phyloP scores from a whole-genome alignment of 2,888 invertebrate species.

The Pecten maximus region DNA sequence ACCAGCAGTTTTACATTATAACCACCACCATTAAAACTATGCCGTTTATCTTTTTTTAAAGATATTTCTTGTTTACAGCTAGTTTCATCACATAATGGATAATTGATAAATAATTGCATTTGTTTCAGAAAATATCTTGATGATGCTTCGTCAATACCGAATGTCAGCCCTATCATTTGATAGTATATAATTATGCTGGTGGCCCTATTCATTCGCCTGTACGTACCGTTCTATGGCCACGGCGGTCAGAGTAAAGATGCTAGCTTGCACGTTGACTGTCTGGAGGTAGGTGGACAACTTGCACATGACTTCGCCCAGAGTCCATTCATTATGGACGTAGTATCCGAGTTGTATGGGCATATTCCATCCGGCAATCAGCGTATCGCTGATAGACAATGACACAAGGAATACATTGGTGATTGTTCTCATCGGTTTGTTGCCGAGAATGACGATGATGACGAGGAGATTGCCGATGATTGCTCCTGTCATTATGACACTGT shows the following conservation, averaged over 20 bases:
- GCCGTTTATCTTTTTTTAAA: too few relatives aligned
- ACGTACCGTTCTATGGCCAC: slow-evolving; percentile 74
- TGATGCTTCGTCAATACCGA: too few relatives aligned
- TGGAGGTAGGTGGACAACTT: slow-evolving; percentile 72
- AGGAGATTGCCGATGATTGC: slow-evolving; percentile 67
- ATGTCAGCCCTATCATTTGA: too few relatives aligned
- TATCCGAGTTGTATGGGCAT: slow-evolving; percentile 69
- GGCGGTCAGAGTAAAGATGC: slow-evolving; percentile 70
- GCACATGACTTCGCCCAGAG: slow-evolving; percentile 68
- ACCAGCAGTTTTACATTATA: too few relatives aligned
- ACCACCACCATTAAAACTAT: too few relatives aligned
- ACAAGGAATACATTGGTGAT: slow-evolving; percentile 73
- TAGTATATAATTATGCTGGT: too few relatives aligned
- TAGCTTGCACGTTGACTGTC: slow-evolving; percentile 71
- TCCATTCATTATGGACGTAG: slow-evolving; percentile 70
- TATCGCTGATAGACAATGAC: slow-evolving; percentile 73
- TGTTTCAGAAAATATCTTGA: too few relatives aligned
- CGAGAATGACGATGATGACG: slow-evolving; percentile 67
- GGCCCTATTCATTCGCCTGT: background rate
- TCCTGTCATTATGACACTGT: slow-evolving; percentile 63
- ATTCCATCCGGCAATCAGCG: slow-evolving; percentile 68
- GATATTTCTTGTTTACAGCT: too few relatives aligned
- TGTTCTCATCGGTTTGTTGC: slow-evolving; percentile 62
- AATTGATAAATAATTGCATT: too few relatives aligned
- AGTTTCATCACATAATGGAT: too few relatives aligned